Evolutionary conservation across 2,797 vertebrate genomes (phyloP), one percentile per base, ranked within the genome.

Genomic region (Chrosomus eos): DNA sequence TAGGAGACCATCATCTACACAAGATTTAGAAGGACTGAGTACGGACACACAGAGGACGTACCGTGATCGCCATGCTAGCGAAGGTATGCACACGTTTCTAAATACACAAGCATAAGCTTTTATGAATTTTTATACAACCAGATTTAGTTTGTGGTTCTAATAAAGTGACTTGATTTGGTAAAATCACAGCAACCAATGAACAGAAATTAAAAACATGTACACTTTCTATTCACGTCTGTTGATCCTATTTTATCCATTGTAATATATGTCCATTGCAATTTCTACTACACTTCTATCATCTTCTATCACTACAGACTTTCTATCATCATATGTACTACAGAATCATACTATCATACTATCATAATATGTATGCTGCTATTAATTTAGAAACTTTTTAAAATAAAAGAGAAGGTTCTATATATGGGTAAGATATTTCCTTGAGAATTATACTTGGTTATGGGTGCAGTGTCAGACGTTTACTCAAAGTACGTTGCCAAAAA

Each of bases 11-110:
- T 99, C 98, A 73, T 99, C 98, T 0, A 96, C 97, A 23, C 98
- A 98, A 2, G 97, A 99, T 89, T 96, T 99, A 67, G 97, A 98
- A 92, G 97, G 96, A 85, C 97, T 97, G 89, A 94, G 91, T 60
- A 82, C 95, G 66, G 95, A 97, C 85, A 95, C 96, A 91, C 97
- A 94, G 86, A 91, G 89, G 88, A 85, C 91, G 82, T 99, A 98
- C 93, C 96, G 98, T 92, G 98, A 98, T 90, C 95, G 98, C 58
- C 98, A 99, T 0, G 96, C 97, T 88, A 99, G 98, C 33, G 98
- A 99, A 99, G 98, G 98, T 99, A 97, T 23, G 80, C 19, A n/a
- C 23, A 60, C 2, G 36, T 23, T 38, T 76, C 23, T 60, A 19
- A 58, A 76, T 58, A 76, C 26, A 73, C 26, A 75, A 55, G 31